Conservation (phyloP, 2,113 vertebrate species). For the Syngnathus scovelli region DNA sequence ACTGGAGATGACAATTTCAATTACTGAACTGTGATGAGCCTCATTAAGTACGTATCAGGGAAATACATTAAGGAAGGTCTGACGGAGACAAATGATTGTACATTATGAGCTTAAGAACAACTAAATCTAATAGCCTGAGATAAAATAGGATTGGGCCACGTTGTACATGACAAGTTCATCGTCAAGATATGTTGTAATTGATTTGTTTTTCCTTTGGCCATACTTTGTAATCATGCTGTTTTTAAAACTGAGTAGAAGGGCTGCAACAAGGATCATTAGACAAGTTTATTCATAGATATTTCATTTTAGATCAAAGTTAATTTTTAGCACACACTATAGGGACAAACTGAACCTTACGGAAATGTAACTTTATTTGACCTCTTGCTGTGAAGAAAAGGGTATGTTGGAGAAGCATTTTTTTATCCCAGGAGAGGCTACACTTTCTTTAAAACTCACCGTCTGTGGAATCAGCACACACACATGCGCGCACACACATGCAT, state of each 20-base stretch:
- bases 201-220: neutral
- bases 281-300: neutral
- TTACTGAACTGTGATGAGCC: neutral
- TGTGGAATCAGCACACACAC: conserved; percentile 34
- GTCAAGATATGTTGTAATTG: neutral
- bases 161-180: neutral
- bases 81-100: neutral
- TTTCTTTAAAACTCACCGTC: conserved; percentile 27
- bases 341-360: neutral
- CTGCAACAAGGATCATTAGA: neutral
- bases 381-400: conserved; percentile 34
- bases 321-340: neutral
- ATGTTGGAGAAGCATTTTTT: conserved; percentile 32
- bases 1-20: conserved; percentile 1
- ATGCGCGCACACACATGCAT: conserved; percentile 26
- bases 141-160: neutral
- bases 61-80: neutral
- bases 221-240: neutral
- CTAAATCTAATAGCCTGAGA: neutral
- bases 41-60: neutral
- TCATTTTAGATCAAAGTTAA: neutral
- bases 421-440: conserved; percentile 38
- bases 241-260: neutral
- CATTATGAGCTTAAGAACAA: neutral
- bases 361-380: conserved; percentile 31